Conservation (phyloP, 2,797 vertebrate genomes). For the Spinus olivaceus region DNA sequence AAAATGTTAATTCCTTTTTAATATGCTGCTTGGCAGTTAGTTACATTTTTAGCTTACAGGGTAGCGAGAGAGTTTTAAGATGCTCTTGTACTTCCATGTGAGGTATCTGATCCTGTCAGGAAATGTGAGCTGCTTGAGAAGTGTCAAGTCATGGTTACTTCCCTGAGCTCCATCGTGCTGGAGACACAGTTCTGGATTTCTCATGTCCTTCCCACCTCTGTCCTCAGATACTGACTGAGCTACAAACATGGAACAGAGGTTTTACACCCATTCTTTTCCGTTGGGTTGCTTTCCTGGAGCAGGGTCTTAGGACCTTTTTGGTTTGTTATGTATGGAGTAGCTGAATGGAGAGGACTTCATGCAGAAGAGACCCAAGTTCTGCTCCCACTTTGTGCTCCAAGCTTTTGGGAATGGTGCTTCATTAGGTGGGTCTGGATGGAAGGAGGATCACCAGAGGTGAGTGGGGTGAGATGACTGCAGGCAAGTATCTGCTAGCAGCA, state of each 20-base stretch:
- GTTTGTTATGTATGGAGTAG: not conserved
- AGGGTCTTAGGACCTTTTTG: not conserved
- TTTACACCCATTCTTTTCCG: not conserved
- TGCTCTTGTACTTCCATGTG: not conserved
- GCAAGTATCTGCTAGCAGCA: not conserved
- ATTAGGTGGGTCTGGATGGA: not conserved
- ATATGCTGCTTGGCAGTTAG: not conserved
- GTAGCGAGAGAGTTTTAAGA: not conserved
- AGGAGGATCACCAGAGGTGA: rapidly evolving
- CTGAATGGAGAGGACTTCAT: not conserved
- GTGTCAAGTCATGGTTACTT: not conserved
- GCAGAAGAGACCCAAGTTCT: not conserved
- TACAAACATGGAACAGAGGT: not conserved
- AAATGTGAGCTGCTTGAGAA: not conserved
- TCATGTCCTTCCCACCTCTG: not conserved
- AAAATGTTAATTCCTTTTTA: not conserved
- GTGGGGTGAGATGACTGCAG: not conserved
- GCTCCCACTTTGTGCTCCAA: not conserved
- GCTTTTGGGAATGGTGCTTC: not conserved
- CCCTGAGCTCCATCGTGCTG: not conserved
- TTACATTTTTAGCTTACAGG: not conserved
- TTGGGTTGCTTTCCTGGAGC: not conserved
- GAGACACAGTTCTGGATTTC: not conserved
- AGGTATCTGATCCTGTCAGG: not conserved
- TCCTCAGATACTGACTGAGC: not conserved